Percentiles rank a stretch among this genome's conserved stretches.
phyloP scores from a whole-genome alignment of 2,113 vertebrate species.

The Cromileptes altivelis region DNA sequence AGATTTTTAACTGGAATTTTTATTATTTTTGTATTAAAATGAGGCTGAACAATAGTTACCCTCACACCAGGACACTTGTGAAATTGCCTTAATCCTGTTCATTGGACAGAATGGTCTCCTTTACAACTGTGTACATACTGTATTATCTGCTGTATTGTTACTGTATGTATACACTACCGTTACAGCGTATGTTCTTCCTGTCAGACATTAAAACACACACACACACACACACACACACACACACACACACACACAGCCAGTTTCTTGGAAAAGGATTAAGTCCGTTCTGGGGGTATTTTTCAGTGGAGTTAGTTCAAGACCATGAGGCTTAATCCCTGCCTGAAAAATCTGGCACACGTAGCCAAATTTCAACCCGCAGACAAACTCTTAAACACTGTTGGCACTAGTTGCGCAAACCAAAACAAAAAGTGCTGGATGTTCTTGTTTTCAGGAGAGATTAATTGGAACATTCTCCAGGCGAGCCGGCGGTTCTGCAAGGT shows the following conservation, averaged over 20 bases:
- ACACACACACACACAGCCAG: not conserved
- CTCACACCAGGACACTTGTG: conserved; percentile 69
- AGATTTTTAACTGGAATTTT: conserved; percentile 45
- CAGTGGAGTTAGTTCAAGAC: not conserved
- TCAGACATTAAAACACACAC: conserved; percentile 15
- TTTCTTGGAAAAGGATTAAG: conserved; percentile 24
- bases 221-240: not conserved
- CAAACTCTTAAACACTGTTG: conserved; percentile 15
- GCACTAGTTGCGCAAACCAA: conserved; percentile 43
- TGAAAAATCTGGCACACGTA: conserved; percentile 6
- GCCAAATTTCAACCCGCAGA: conserved; percentile 22
- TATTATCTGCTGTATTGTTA: conserved; percentile 58
- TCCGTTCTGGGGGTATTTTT: conserved; percentile 17
- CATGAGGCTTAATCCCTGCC: conserved; percentile 10
- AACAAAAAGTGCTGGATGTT: conserved; percentile 46
- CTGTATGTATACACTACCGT: conserved; percentile 36
- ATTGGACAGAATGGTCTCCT: conserved; percentile 62
- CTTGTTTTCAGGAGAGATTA: conserved; percentile 22
- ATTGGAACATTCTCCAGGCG: conserved; percentile 16
- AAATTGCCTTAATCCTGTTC: conserved; percentile 81
- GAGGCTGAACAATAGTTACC: conserved; percentile 40
- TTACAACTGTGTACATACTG: conserved; percentile 70
- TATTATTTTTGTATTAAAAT: conserved; percentile 63
- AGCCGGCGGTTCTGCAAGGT: not conserved
- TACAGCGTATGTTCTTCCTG: conserved; percentile 45